Evolutionary conservation across 2,888 invertebrate species (phyloP), one percentile per base, ranked within the genome.

Genomic region (Yponomeuta malinellus): DNA sequence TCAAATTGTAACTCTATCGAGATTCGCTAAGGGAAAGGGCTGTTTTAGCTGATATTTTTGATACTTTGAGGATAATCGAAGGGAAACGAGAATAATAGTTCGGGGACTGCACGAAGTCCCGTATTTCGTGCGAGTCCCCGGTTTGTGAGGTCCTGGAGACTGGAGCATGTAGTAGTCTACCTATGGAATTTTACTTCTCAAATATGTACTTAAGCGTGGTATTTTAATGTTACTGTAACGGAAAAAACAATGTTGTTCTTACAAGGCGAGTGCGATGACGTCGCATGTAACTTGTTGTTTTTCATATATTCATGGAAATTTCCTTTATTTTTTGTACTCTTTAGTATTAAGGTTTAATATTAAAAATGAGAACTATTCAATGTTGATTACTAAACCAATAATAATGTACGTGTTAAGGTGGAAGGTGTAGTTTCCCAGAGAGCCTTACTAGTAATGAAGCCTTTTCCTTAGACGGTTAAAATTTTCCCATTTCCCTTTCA

Each of bases 291-390:
- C 90, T 90, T 90, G 91, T 92, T 92, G 92, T 89, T 91, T 90
- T 91, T 90, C 89, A 89, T 90, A 90, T 90, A 90, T 89, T 91
- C 91, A 89, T 91, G 86, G 15, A 90, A 88, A 89, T 90, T 92
- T 92, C 91, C 92, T 92, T 92, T 92, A 92, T 92, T 92, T 92
- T 92, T 92, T 92, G 91, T 92, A 92, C 92, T 92, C 91, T 92
- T 91, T 92, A 92, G 90, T 89, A 80, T 83, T 91, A 92, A 90
- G 90, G 83, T 59, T 85, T 90, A 89, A 91, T 89, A 89, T 89
- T 90, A 88, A 88, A 59, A 85, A 80, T 79, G 83, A 89, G 86
- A 89, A 90, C 89, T 92, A 92, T 92, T 91, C 89, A 90, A 91
- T 91, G 92, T 92, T 92, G 89, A 90, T 89, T 87, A 90, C 88